phyloP scores from a whole-genome alignment of 2,797 vertebrate species.

The Danio albolineatus region DNA sequence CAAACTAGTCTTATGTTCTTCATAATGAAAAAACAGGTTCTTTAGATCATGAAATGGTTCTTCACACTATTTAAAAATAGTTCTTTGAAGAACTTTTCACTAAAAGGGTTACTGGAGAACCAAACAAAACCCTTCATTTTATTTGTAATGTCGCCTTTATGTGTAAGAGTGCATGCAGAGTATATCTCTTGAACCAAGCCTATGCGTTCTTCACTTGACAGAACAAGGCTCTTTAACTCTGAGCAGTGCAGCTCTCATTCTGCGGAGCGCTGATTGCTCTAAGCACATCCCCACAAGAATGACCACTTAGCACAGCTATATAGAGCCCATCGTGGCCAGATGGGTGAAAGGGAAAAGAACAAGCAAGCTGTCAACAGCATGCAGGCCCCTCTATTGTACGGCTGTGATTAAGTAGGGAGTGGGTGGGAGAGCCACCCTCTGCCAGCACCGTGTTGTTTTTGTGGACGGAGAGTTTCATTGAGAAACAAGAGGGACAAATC shows the following conservation, averaged over 20 bases:
- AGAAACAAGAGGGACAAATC: slow-evolving; percentile 71
- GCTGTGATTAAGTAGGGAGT: slow-evolving; percentile 71
- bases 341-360: slow-evolving; percentile 72
- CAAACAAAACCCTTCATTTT: no score
- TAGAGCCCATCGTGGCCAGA: slow-evolving; percentile 62
- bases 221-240: slow-evolving; percentile 35
- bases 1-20: no score
- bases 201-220: slow-evolving; percentile 14
- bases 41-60: no score
- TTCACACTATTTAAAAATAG: no score
- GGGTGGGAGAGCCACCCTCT: slow-evolving; percentile 67
- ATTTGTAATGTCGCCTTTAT: no score
- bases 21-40: no score
- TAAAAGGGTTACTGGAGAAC: no score
- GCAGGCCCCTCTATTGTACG: slow-evolving; percentile 66
- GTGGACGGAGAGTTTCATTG: slow-evolving; percentile 60
- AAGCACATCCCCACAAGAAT: slow-evolving; percentile 64
- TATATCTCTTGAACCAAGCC: neutral
- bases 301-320: slow-evolving; percentile 73
- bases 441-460: slow-evolving; percentile 68
- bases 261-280: slow-evolving; percentile 64
- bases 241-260: slow-evolving; percentile 35
- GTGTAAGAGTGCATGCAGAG: neutral
- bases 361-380: slow-evolving; percentile 70
- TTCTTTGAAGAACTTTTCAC: no score